Base-by-base conservation (phyloP, 2,113 vertebrate species). In the Nycticebus coucang region DNA sequence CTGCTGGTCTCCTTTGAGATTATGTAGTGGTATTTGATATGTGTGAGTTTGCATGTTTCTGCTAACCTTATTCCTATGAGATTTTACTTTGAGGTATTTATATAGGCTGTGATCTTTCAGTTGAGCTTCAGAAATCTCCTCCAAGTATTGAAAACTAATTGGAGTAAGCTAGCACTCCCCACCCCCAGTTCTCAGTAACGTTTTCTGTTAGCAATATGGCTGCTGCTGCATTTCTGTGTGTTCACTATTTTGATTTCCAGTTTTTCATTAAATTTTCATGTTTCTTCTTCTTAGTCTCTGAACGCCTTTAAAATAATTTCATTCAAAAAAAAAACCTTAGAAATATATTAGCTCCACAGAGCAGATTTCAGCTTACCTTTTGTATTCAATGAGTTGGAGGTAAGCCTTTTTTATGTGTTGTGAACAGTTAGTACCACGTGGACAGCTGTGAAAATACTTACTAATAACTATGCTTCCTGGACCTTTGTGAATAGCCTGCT, bases 231-330 rank as follows among this genome's bases (percentile, higher is more conserved):
- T 87, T 95, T 87, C 26, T 13, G 28, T 7, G 1, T 62, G 33
- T 68, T 78, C 33, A 85, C 4, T 37, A 11, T 85, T 85, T 97
- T 85, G n/a, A 62, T 80, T 93, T 78, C 59, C 37, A 72, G 77
- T 24, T 69, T 93, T 89, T 64, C 66, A 55, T 89, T 82, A 92
- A 28, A 37, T 79, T 80, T 89, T 86, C n/a, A 53, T 41, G 26
- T 81, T 75, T 90, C 30, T 94, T 93, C 57, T 89, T 72, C 8
- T 87, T 45, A 41, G 30, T 85, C 30, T 94, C 71, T 26, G 71
- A 89, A 86, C 45, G 71, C 59, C 41, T 89, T 78, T 62, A 50
- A 93, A 94, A 60, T 85, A 10, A 19, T 93, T 87, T 57, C 55
- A 41, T 83, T 90, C 84, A 50, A 50, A 50, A 50, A 50, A 50